These are phyloP conservation scores for Volucella inanis DNA, from an alignment of 2,888 invertebrate species.

Conservation along the genomic window DNA sequence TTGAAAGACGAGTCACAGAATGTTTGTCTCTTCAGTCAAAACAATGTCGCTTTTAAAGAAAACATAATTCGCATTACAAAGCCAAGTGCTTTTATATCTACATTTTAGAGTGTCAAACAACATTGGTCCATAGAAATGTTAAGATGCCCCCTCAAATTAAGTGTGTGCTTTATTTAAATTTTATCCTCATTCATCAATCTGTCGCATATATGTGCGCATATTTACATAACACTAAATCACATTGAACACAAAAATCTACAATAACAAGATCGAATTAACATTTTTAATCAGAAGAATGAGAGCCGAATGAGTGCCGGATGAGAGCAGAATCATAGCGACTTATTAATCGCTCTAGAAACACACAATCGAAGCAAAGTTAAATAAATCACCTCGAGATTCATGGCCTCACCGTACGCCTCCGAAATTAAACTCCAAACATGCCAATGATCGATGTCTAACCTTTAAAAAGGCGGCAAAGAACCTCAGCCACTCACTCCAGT, in stretches of 20 bases:
- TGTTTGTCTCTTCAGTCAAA: too few relatives aligned
- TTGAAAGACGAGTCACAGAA: too few relatives aligned
- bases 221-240: slow-evolving; percentile 74
- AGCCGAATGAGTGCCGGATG: slow-evolving; percentile 27
- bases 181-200: slow-evolving; percentile 63
- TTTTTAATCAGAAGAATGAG: slow-evolving; percentile 68
- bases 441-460: slow-evolving; percentile 69
- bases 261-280: slow-evolving; percentile 61
- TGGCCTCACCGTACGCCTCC: slow-evolving; percentile 58
- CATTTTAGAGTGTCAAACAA: too few relatives aligned
- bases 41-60: too few relatives aligned
- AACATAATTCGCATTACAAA: too few relatives aligned
- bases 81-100: too few relatives aligned
- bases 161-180: slow-evolving; percentile 53
- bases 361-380: slow-evolving; percentile 61
- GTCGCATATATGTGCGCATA: slow-evolving; percentile 41
- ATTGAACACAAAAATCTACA: slow-evolving; percentile 10
- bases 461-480: slow-evolving; percentile 4
- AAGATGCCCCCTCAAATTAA: too few relatives aligned
- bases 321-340: slow-evolving; percentile 44
- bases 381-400: slow-evolving; percentile 69
- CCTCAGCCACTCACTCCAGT: not conserved
- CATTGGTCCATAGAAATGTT: too few relatives aligned
- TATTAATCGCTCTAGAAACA: slow-evolving; percentile 66
- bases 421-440: slow-evolving; percentile 59